Base-by-base conservation (phyloP, 1,140 invertebrate genomes). In the Dolichoris vasculosae region DNA sequence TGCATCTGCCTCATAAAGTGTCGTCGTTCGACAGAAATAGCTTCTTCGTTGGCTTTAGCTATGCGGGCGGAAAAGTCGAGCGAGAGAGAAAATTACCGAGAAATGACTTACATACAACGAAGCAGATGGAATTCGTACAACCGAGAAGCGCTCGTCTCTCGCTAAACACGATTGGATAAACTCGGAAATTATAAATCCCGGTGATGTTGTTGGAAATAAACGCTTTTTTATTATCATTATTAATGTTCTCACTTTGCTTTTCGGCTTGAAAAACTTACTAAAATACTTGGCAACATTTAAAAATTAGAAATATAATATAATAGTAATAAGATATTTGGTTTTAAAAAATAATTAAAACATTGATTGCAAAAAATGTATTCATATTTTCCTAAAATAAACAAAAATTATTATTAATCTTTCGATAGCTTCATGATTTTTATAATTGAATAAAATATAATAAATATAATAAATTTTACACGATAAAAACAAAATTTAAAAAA, bases 11-110 rank as follows among this genome's bases (percentile, higher is more conserved):
- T n/a, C 11, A 9, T 23, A 38, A n/a, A 38, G 69, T n/a, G 69
- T 43, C 23, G 23, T n/a, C 40, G 46, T 20, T 20, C 51, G 76
- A 78, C 76, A 51, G 76, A 55, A 78, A 78, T 78, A 78, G n/a
- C 51, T 59, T 20, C 46, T 51, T 32, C 48, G 8, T 38, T 20
- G 20, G 51, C 30, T 35, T 38, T 32, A 26, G 30, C 48, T 48
- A 4, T 32, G 23, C 30, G 48, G 15, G 17, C 3, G 48, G 67
- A 35, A 26, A 46, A 38, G 43, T 11, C 0, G 46, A 55, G 43
- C 0, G 17, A 69, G 17, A 69, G 0, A 43, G n/a, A 35, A 71
- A 23, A 43, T 43, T 30, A 55, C 43, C 20, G 63, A 40, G 38
- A 1, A 32, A 67, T 15, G 51, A 80, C 8, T 63, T 13, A 51